Percentiles rank a stretch among this genome's conserved stretches.
These are phyloP conservation scores for Drosophila sulfurigaster DNA, from an alignment of 1,140 invertebrate genomes.

Conservation along the genomic window DNA sequence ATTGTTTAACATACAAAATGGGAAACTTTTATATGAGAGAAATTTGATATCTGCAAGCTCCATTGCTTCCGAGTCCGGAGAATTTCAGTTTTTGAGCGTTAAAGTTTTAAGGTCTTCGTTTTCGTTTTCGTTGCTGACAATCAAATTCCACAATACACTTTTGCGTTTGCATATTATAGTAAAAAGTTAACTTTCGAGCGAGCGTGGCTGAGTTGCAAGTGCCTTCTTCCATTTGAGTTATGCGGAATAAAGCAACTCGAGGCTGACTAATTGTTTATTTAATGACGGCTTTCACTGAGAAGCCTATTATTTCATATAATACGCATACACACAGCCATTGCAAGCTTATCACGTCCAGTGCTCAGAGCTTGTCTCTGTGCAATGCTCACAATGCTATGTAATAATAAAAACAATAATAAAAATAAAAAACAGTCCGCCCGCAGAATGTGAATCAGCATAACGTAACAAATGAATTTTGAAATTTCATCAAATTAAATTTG, in stretches of 20 bases:
- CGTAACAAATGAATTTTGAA: neutral
- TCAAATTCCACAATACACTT: neutral
- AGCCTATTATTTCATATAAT: conserved; percentile 10
- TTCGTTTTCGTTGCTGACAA: conserved; percentile 1
- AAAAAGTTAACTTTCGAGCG: neutral
- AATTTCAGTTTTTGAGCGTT: neutral
- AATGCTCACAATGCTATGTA: neutral
- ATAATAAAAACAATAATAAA: neutral
- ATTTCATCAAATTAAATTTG: too few relatives aligned
- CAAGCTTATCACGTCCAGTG: conserved; percentile 35
- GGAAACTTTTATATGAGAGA: neutral
- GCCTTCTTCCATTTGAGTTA: conserved; percentile 18
- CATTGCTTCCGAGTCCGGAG: neutral
- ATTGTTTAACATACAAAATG: neutral
- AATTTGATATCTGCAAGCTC: conserved; percentile 3
- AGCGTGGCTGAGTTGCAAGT: conserved; percentile 18
- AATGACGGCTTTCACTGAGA: conserved; percentile 34
- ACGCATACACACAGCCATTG: conserved; percentile 2
- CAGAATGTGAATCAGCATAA: conserved; percentile 10
- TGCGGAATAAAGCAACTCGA: conserved; percentile 8
- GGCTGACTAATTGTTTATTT: conserved; percentile 37
- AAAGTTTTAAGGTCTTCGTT: neutral
- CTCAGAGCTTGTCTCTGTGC: conserved; percentile 5
- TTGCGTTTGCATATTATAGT: conserved; percentile 5
- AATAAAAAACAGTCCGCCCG: neutral